Evolutionary conservation across 2,113 vertebrate species (phyloP).

Genomic region (Heteronetta atricapilla): DNA sequence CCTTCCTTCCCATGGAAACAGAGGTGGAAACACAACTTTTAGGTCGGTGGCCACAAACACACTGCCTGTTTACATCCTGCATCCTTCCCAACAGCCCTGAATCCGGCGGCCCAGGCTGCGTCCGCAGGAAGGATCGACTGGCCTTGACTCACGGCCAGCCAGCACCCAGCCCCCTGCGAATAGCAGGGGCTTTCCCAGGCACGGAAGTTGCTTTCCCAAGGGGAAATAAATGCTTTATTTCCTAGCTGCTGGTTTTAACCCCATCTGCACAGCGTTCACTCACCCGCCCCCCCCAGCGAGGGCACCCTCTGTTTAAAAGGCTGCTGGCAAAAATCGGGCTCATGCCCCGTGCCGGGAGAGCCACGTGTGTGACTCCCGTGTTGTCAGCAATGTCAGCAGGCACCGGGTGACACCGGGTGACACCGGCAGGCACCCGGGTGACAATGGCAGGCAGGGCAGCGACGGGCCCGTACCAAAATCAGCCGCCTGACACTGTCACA

Average conservation of each 20-base stretch:
- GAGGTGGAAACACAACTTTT: not conserved
- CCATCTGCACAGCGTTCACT: not conserved
- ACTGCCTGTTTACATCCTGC: not conserved
- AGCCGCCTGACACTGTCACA: too few relatives aligned
- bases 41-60: accelerated
- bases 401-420: too few relatives aligned
- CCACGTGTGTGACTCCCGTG: not conserved
- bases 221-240: not conserved
- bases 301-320: not conserved
- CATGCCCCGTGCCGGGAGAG: not conserved
- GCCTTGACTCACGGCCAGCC: not conserved
- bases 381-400: too few relatives aligned
- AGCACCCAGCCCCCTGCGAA: not conserved
- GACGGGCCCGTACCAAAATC: too few relatives aligned
- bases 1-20: not conserved
- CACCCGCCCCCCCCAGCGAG: accelerated
- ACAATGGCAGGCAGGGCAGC: too few relatives aligned
- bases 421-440: too few relatives aligned
- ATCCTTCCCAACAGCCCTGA: not conserved
- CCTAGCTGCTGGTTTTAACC: not conserved
- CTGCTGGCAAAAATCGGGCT: not conserved
- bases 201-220: not conserved
- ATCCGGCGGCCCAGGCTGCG: not conserved
- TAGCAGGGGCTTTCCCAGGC: not conserved
- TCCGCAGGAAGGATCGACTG: not conserved